Base-by-base conservation (phyloP, 2,113 vertebrate genomes). In the Muscicapa adusta region DNA sequence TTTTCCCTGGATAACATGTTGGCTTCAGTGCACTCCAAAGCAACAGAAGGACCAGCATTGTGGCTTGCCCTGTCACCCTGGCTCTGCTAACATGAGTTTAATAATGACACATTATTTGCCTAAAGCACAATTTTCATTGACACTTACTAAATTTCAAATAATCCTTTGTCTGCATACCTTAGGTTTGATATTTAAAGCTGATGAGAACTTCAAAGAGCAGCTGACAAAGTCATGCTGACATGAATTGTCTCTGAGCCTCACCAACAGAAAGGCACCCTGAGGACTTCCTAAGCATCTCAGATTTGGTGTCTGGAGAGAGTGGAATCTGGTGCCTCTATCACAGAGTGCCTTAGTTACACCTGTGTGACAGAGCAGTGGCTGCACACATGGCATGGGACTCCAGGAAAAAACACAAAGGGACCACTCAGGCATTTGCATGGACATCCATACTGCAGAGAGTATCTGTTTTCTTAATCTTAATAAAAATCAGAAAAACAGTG, bases 281-380 rank as follows among this genome's bases (percentile, higher is more conserved):
- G 53, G 62, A 12, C 48, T 81, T 82, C 74, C 6, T 48, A 26
- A 63, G 9, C 1, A 0, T 38, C 25, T 82, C n/a, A 78, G 0
- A 20, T 72, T 61, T 60, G 50, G 25, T 42, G 28, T 28, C 60
- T 33, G 38, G 75, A 74, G 29, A n/a, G 74, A 65, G 9, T 13
- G 18, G 62, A 61, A 79, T 29, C 31, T 53, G 31, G 6, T 68
- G 57, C 77, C 45, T 73, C 50, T 33, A 12, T 29, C 18, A 60
- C 3, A 17, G 4, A 38, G 23, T 47, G 33, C 18, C 51, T 57
- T 23, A 43, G 18, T 23, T 62, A 3, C 8, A 14, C 0, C 1
- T 18, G 10, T 36, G 31, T 58, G 56, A 31, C 75, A 43, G 5
- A 53, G 50, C 14, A 72, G 29, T 2, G n/a, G 45, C 38, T 47